Base-by-base conservation (phyloP, 2,113 vertebrate genomes). In the Fulmarus glacialis region DNA sequence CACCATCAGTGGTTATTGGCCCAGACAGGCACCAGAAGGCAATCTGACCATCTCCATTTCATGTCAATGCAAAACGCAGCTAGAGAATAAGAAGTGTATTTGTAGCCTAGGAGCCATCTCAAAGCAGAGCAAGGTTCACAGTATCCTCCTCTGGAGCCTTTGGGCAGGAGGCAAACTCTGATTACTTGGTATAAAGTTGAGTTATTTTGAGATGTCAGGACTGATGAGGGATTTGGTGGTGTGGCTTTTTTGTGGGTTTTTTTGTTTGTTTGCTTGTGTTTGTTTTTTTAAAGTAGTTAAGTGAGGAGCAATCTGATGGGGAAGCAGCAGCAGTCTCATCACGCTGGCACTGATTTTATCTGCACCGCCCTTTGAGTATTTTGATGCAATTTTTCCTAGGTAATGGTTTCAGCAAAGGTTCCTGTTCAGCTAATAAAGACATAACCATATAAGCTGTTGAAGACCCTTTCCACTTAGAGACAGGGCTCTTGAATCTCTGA, bases 21-120 rank as follows among this genome's bases (percentile, higher is more conserved):
- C 62, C 47, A 92, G 91, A 85, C 71, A 92, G 77, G 67, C 77
- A 89, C 59, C 91, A 89, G 89, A 97, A 96, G 92, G 91, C 81
- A 94, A 83, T 64, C 55, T 62, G 79, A 82, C 71, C 75, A 58
- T 77, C 82, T 97, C 87, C 42, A 60, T 72, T 93, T 89, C 62
- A 67, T 14, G 15, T 78, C 87, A 70, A 23, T 20, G 59, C 38
- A 63, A 93, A 93, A 91, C 6, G 2, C 50, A 95, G 78, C 84
- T 77, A 48, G 36, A 84, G 21, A 82, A 34, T 24, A 52, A 73
- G 56, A 52, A 80, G 50, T 0, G 3, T 16, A 17, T 95, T 82
- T 79, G 43, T 22, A 82, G 75, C 82, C 62, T 36, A 56, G 60
- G 42, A 87, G 38, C 13, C 48, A 53, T 74, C 68, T 80, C 56